Evolutionary conservation across 2,797 vertebrate species (phyloP).

Genomic region (Oryzias sinensis): DNA sequence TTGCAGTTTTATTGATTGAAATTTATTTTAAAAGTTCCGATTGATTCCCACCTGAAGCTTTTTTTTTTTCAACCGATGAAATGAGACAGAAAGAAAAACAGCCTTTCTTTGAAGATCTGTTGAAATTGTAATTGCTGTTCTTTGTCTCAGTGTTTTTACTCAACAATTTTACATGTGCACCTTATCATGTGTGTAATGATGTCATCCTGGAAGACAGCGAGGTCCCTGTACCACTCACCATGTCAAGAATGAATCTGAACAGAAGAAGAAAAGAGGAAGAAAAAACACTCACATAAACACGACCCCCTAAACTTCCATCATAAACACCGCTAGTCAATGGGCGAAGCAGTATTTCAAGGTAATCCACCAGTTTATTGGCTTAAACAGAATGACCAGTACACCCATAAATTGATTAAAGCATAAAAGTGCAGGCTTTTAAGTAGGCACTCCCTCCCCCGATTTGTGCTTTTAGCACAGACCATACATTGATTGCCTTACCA

Average conservation of each 20-base stretch:
- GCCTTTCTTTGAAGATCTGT: background rate
- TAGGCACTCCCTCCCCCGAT: slow-evolving; percentile 47
- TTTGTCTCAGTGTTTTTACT: background rate
- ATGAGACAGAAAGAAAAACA: background rate
- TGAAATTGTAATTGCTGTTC: background rate
- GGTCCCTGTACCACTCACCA: slow-evolving; percentile 14
- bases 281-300: slow-evolving; percentile 1
- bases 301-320: slow-evolving; percentile 38
- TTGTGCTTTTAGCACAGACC: slow-evolving; percentile 65
- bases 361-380: slow-evolving; percentile 72
- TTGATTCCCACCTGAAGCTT: too few relatives aligned
- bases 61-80: too few relatives aligned
- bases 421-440: slow-evolving; percentile 73
- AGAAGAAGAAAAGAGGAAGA: slow-evolving; percentile 4
- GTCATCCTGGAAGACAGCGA: background rate
- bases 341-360: slow-evolving; percentile 67
- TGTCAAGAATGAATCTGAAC: slow-evolving; percentile 10
- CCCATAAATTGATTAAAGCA: slow-evolving; percentile 76
- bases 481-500: slow-evolving; percentile 67
- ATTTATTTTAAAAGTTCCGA: too few relatives aligned
- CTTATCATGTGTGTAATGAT: background rate
- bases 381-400: slow-evolving; percentile 70
- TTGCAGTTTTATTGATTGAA: too few relatives aligned
- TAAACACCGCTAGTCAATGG: slow-evolving; percentile 65
- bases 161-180: background rate